phyloP scores from a whole-genome alignment of 1,140 invertebrate genomes.

The Pseudoatta argentina region DNA sequence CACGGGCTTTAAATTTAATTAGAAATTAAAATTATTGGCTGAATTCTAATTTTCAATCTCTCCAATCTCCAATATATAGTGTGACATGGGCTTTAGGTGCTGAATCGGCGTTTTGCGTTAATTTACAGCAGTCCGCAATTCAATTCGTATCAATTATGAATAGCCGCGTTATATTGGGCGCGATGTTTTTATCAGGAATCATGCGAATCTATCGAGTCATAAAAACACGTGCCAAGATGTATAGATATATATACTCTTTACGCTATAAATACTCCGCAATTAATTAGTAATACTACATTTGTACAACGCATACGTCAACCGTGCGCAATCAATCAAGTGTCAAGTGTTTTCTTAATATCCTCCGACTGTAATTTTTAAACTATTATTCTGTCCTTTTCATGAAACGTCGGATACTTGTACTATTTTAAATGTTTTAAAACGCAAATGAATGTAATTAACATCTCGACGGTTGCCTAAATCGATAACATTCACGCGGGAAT shows the following conservation, averaged over 20 bases:
- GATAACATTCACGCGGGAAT: slow-evolving; percentile 28
- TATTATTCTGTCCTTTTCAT: neutral
- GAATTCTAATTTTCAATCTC: too few species aligned
- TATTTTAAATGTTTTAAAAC: neutral
- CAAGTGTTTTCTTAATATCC: neutral
- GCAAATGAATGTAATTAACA: neutral
- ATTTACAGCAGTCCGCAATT: neutral
- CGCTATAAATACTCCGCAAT: neutral
- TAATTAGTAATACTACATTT: neutral
- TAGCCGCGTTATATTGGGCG: neutral
- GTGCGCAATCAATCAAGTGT: neutral
- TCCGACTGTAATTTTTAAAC: neutral
- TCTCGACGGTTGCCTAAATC: neutral
- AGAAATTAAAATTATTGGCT: too few species aligned
- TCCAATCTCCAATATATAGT: too few species aligned
- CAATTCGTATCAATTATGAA: slow-evolving; percentile 3
- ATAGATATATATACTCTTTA: neutral
- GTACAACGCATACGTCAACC: too few species aligned
- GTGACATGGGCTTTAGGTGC: neutral
- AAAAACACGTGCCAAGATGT: neutral
- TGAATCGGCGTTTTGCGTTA: slow-evolving; percentile 2
- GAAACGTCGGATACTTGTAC: neutral
- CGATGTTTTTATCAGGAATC: slow-evolving; percentile 19
- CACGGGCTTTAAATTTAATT: too few species aligned
- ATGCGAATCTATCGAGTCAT: neutral